Conservation (phyloP, 2,888 invertebrate species). For the Heliconius ismenius region DNA sequence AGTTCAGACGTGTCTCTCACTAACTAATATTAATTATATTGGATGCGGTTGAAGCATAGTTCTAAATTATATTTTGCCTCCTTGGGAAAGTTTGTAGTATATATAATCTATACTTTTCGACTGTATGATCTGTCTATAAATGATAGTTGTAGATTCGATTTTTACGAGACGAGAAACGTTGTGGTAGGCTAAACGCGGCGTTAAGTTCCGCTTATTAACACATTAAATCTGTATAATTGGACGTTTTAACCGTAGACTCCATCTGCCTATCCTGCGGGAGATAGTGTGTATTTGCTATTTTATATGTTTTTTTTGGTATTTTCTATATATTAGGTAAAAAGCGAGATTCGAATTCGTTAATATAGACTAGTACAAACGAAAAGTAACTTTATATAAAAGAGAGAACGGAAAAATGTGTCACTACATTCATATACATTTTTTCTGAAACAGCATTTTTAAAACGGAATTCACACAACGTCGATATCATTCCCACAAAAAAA, state of each 20-base stretch:
- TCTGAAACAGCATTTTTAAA: not conserved
- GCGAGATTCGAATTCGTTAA: no score
- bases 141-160: no score
- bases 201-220: not conserved
- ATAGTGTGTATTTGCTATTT: not conserved
- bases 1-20: not conserved
- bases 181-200: not conserved
- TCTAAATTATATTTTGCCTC: no score
- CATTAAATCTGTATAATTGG: not conserved
- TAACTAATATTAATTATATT: not conserved
- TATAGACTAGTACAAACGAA: no score
- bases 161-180: not conserved
- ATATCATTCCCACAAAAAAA: not conserved
- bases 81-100: no score
- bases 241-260: not conserved
- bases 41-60: no score
- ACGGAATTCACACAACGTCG: not conserved
- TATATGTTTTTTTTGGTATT: not conserved
- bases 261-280: not conserved
- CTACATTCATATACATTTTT: not conserved
- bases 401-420: not conserved
- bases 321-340: not conserved
- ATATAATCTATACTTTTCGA: no score
- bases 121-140: no score
- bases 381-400: not conserved